Base-by-base conservation (phyloP, 1,140 invertebrate genomes). In the Drosophila saltans region DNA sequence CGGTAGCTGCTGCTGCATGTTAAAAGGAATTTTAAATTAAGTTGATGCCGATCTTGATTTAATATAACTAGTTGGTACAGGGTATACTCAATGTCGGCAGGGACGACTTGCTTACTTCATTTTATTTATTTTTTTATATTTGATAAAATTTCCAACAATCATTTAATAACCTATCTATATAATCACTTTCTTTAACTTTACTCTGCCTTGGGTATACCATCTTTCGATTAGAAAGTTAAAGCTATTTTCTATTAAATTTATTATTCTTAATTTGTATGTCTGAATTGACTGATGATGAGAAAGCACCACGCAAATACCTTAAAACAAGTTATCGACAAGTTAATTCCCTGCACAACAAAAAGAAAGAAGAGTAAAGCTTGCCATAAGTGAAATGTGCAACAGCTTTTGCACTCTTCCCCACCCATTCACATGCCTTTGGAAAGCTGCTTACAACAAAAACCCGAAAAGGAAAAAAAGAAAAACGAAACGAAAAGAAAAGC, bases 361-460 rank as follows among this genome's bases (percentile, higher is more conserved):
- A 10, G 6, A 48, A 24, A 48, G 21, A 24, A 26, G 16, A 24
- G 21, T 2, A 48, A 48, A 52, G 26, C 21, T 52, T 26, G 8
- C 21, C 6, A 52, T 52, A 57, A 39, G 30, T 21, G 33, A 36
- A 36, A 58, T 58, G n/a, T 59, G 33, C 57, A 39, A 59, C 57
- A 59, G 57, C 33, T 39, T 39, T 59, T 39, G 4, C 57, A 24
- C 16, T 52, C 8, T 30, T 30, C 21, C 3, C 56, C 21, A 10
- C 9, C 24, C 30, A 39, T 24, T 59, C 57, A 4, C 57, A 59
- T 59, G 7, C 3, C 33, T 39, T 59, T 39, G 33, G 33, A 59
- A 59, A 59, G 57, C 33, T 24, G 56, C 56, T 59, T 59, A 59
- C 57, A 59, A 39, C 30, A 39, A 59, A 33, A 58, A 6, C 11